phyloP scores from a whole-genome alignment of 2,113 vertebrate genomes.

The Planiliza haematocheilus region DNA sequence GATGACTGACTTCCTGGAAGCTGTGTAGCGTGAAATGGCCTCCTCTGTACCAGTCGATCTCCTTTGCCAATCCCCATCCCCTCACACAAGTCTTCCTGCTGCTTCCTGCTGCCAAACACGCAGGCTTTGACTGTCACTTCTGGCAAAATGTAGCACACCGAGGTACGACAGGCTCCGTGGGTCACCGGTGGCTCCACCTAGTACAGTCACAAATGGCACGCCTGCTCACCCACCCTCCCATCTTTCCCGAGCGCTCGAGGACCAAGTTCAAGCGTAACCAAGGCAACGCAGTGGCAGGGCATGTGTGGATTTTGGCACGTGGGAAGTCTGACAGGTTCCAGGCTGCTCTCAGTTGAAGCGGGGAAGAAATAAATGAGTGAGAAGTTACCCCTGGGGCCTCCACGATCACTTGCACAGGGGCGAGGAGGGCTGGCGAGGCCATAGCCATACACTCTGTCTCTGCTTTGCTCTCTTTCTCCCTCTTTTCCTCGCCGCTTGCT shows the following conservation, averaged over 20 bases:
- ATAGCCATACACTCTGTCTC: constrained; percentile 17
- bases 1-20: constrained; percentile 76
- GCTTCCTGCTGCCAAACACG: constrained; percentile 36
- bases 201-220: constrained; percentile 27
- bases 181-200: constrained; percentile 37
- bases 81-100: constrained; percentile 48
- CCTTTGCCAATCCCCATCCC: constrained; percentile 59
- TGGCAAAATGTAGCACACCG: constrained; percentile 41
- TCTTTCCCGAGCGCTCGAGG: background rate
- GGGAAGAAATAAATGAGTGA: constrained; percentile 18
- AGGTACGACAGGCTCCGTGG: constrained; percentile 6
- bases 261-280: constrained; percentile 54
- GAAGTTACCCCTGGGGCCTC: constrained; percentile 38
- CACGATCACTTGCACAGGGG: constrained; percentile 4
- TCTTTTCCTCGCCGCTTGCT: constrained; percentile 16
- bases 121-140: constrained; percentile 51
- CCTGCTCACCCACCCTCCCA: constrained; percentile 25
- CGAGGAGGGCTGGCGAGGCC: constrained; percentile 20
- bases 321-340: constrained; percentile 54
- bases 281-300: constrained; percentile 41
- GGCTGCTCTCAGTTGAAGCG: constrained; percentile 27
- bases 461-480: background rate
- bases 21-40: constrained; percentile 77
- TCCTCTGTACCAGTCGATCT: constrained; percentile 65
- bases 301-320: constrained; percentile 43